These are phyloP conservation scores for Dryas iulia DNA, from an alignment of 1,140 invertebrate genomes.

Conservation along the genomic window DNA sequence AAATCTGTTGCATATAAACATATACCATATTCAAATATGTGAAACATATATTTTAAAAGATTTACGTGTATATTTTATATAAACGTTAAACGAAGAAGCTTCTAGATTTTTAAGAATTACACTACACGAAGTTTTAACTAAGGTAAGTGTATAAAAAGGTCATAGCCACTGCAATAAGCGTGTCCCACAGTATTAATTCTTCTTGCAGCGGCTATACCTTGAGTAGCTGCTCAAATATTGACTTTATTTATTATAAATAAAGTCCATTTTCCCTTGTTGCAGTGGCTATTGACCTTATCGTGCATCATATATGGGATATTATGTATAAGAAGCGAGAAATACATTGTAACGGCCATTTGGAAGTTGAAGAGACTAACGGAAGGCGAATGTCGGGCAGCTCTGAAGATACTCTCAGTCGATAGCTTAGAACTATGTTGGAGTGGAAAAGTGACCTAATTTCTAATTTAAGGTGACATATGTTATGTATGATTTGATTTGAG, in stretches of 20 bases:
- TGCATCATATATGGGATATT: conserved; percentile 98
- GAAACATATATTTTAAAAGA: neutral
- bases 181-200: conserved; percentile 22
- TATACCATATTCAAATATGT: neutral
- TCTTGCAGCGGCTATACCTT: conserved; percentile 77
- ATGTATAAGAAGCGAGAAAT: conserved; percentile 84
- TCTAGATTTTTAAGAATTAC: neutral
- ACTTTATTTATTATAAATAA: conserved; percentile 38
- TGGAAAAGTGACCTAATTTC: neutral
- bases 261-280: conserved; percentile 83
- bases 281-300: conserved; percentile 99
- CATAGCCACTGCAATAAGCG: conserved; percentile 77
- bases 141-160: conserved; percentile 60
- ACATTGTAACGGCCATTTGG: conserved; percentile 78
- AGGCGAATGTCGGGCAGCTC: conserved; percentile 66
- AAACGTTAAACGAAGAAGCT: neutral
- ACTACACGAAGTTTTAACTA: neutral
- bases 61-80: neutral
- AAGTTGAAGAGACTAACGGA: conserved; percentile 57
- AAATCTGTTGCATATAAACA: neutral
- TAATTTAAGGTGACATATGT: neutral
- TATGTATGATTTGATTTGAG: neutral
- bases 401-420: conserved; percentile 77
- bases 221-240: conserved; percentile 58
- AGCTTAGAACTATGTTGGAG: conserved; percentile 25